phyloP scores from a whole-genome alignment of 2,797 vertebrate species.

The Hemitrygon akajei region DNA sequence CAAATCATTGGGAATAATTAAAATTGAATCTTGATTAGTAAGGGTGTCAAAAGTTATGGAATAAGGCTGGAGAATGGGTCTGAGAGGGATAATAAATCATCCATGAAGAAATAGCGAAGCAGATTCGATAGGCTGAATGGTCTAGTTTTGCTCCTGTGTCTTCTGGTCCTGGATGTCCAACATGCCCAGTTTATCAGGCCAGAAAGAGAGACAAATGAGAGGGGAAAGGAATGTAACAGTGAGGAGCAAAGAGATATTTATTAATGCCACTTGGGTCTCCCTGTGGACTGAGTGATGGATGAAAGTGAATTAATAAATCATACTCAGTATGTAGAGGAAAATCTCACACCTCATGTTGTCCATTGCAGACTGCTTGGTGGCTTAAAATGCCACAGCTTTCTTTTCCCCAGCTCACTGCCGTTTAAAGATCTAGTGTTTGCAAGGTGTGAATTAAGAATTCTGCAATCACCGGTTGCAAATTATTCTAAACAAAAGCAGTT shows the following conservation, averaged over 20 bases:
- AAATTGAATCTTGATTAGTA: too few species aligned
- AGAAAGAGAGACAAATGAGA: neutral
- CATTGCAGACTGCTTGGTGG: neutral
- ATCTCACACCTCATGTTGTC: neutral
- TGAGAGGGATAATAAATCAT: too few species aligned
- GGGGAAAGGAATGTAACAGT: neutral
- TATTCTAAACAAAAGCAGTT: neutral
- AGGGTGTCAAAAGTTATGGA: too few species aligned
- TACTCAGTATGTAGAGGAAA: neutral
- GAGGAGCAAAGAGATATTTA: neutral
- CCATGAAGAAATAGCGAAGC: too few species aligned
- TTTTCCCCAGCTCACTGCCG: too few species aligned
- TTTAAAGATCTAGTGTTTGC: neutral
- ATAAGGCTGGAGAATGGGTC: too few species aligned
- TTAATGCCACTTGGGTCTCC: neutral
- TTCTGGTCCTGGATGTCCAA: neutral
- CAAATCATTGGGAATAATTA: too few species aligned
- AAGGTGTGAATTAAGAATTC: slow-evolving; percentile 17
- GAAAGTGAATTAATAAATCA: neutral
- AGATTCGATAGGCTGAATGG: too few species aligned
- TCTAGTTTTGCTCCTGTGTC: too few species aligned
- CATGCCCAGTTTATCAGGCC: neutral
- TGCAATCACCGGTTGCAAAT: neutral
- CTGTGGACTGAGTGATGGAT: neutral
- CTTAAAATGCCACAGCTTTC: neutral